A percentile compares a stretch with the other conserved stretches of the same genome.
Evolutionary conservation across 2,113 vertebrate species (phyloP).

Genomic region (Epinephelus moara): DNA sequence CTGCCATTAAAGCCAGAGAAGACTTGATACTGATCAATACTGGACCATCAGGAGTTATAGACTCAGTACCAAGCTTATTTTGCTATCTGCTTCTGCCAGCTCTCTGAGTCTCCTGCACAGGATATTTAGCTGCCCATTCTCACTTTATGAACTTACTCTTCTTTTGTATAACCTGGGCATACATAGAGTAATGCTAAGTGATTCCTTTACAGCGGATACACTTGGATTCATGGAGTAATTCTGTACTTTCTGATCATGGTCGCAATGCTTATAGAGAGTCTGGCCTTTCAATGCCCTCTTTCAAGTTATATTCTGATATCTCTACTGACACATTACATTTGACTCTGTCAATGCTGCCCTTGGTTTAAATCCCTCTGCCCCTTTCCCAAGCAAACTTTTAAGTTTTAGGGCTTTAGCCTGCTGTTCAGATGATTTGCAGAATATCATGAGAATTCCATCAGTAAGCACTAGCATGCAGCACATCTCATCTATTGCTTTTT

Average conservation of each 20-base stretch:
- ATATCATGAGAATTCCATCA: conserved; percentile 10
- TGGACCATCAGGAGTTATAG: conserved; percentile 5
- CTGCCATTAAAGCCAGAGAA: neutral
- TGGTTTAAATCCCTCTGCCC: neutral
- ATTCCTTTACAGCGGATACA: neutral
- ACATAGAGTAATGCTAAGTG: neutral
- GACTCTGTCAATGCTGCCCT: neutral
- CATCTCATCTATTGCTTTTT: conserved; percentile 12
- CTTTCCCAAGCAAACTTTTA: neutral
- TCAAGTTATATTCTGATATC: neutral
- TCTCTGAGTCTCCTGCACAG: neutral
- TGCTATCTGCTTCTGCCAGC: neutral
- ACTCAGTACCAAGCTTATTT: neutral
- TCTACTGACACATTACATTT: neutral
- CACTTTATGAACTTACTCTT: neutral
- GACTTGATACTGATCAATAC: neutral
- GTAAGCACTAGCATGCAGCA: conserved; percentile 12
- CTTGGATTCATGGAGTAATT: neutral
- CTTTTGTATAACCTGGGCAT: neutral
- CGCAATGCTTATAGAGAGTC: neutral
- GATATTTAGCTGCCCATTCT: neutral
- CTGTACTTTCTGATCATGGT: neutral
- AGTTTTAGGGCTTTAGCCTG: neutral
- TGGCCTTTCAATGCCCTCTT: neutral
- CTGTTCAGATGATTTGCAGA: conserved; percentile 10